These are phyloP conservation scores for Campylomormyrus numenius DNA, from an alignment of 2,113 vertebrate genomes.

Conservation along the genomic window DNA sequence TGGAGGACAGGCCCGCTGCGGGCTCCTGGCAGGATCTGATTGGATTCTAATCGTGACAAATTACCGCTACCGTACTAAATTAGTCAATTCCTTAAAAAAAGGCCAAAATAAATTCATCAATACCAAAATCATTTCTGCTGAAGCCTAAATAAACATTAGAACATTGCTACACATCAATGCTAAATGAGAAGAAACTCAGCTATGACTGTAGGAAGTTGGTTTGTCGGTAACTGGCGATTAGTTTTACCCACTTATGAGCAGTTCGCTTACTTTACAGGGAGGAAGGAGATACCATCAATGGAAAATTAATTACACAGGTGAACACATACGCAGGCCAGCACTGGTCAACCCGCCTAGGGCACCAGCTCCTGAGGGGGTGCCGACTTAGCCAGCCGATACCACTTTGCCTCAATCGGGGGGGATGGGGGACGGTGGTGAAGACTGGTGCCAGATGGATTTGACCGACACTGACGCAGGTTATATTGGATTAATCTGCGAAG, in stretches of 20 bases:
- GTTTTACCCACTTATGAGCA: not conserved
- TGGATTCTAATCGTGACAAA: conserved; percentile 8
- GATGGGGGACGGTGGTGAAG: not conserved
- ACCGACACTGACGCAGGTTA: not conserved
- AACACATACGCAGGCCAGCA: not conserved
- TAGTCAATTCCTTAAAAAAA: not conserved
- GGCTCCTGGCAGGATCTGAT: not conserved
- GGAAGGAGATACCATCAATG: not conserved
- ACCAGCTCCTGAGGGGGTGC: not conserved
- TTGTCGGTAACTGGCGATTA: not conserved
- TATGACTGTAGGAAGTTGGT: not conserved
- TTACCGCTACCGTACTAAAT: not conserved
- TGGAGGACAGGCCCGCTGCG: not conserved
- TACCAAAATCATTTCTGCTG: not conserved
- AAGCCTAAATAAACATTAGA: not conserved
- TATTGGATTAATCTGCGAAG: not conserved
- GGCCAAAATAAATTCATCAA: not conserved
- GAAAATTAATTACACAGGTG: not conserved
- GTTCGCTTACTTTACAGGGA: conserved; percentile 15
- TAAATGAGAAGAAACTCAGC: not conserved
- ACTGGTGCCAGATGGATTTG: not conserved
- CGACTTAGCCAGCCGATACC: not conserved
- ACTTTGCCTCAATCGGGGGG: not conserved
- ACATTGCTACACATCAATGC: not conserved
- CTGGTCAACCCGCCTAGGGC: not conserved